Evolutionary conservation across 2,888 invertebrate species (phyloP).

Genomic region (Rhamphomyia laevipes): DNA sequence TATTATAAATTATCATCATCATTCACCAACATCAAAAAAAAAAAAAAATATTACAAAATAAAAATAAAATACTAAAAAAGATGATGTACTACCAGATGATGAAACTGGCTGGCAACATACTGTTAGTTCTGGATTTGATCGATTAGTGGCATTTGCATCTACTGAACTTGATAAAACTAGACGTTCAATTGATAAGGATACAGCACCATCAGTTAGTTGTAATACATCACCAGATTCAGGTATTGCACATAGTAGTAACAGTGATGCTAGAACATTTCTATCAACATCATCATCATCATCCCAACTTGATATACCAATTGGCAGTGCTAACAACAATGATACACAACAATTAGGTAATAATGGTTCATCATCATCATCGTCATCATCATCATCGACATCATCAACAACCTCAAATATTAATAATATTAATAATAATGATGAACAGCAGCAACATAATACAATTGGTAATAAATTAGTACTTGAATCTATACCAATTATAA

Average conservation of each 20-base stretch:
- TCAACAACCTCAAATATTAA: constrained; percentile 4
- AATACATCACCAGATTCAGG: constrained; percentile 83
- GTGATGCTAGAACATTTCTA: constrained; percentile 32
- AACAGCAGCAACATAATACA: not conserved
- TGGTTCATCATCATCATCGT: constrained; percentile 11
- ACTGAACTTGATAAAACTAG: constrained; percentile 80
- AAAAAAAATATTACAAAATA: no score
- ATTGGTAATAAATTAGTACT: constrained; percentile 7
- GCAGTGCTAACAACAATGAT: constrained; percentile 17
- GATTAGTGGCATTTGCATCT: constrained; percentile 84
- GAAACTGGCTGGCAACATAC: constrained; percentile 88
- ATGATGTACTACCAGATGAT: constrained; percentile 49
- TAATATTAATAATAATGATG: constrained; percentile 10
- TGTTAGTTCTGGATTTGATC: constrained; percentile 87
- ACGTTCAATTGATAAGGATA: constrained; percentile 65
- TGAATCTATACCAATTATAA: constrained; percentile 31
- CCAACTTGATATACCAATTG: constrained; percentile 30
- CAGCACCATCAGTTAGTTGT: constrained; percentile 44
- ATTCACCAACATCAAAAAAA: no score
- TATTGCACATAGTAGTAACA: constrained; percentile 54
- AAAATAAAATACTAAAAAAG: constrained; percentile 14
- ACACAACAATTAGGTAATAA: not conserved
- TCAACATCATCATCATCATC: constrained; percentile 42
- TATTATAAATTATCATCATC: no score
- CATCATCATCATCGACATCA: constrained; percentile 24